These are phyloP conservation scores for Chamaea fasciata DNA, from an alignment of 2,113 vertebrate species.

Conservation along the genomic window DNA sequence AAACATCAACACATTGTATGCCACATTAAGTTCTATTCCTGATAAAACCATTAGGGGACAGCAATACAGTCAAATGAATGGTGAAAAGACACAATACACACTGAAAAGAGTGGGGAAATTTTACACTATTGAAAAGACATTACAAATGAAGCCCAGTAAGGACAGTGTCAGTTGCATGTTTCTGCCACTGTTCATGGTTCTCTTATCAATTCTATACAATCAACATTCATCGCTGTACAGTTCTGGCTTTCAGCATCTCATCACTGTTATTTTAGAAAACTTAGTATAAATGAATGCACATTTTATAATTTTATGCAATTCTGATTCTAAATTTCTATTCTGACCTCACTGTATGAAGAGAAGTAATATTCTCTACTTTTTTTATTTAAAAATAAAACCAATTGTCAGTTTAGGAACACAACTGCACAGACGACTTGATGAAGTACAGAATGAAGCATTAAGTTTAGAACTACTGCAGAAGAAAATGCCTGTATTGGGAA, in stretches of 20 bases:
- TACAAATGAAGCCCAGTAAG: neutral
- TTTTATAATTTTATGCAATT: neutral
- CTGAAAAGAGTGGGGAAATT: neutral
- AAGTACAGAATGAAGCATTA: neutral
- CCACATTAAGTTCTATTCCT: neutral
- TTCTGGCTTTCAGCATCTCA: neutral
- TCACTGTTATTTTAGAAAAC: neutral
- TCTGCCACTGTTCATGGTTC: neutral
- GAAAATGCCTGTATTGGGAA: neutral
- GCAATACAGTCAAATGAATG: neutral
- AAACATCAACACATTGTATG: slow-evolving; percentile 21
- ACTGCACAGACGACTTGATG: neutral
- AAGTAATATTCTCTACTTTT: neutral
- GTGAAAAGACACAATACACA: neutral
- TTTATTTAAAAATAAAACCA: neutral
- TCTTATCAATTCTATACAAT: neutral
- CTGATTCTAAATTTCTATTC: neutral
- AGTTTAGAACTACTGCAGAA: neutral
- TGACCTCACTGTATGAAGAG: neutral
- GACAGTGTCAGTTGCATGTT: neutral
- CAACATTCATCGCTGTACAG: neutral
- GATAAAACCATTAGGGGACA: neutral
- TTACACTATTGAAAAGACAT: neutral
- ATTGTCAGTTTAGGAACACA: neutral
- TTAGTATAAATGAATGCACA: neutral